Evolutionary conservation across 2,113 vertebrate genomes (phyloP), one percentile per base, ranked within the genome.

Genomic region (Plecturocebus donacophilus): DNA sequence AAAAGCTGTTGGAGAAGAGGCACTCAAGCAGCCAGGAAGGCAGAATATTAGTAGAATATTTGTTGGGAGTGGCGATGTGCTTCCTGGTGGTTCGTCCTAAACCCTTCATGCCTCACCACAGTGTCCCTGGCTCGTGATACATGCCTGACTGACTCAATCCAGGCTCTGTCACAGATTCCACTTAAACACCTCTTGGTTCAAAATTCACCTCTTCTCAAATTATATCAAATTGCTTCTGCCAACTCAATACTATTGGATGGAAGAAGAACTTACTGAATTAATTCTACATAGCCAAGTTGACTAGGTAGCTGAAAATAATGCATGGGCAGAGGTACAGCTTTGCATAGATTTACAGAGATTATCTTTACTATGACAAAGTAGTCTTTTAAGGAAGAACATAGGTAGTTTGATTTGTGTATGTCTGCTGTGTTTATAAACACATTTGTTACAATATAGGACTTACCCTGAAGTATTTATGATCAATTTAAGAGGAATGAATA

Each of bases 241-340:
- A 79, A 80, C 1, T 64, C 30, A 75, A 61, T 25, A 79, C 20
- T 9, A 14, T 14, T 4, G 52, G 47, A 19, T 66, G 5, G 21
- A 52, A 86, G 96, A 80, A 30, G 30, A 85, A 88, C 19, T 38
- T 61, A 71, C 3, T 38, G 17, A 10, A 14, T 89, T 93, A 79
- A 85, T 27, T 75, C 27, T 85, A 16, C 70, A 54, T 38, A 45
- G 38, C 25, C 49, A 83, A 35, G 11, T 73, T 73, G 94, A 76
- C 23, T 32, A 95, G 14, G 35, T 13, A 80, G 13, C 38, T 94
- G 66, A 76, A 96, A 96, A 95, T 35, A 92, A 83, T 8, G 27
- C 40, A 30, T 30, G 17, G 38, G 13, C 9, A 91, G 14, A 95
- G 49, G 32, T 76, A 52, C 54, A 84, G 61, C 3, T 76, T 95